Percentiles rank a stretch among this genome's conserved stretches.
phyloP scores from a whole-genome alignment of 2,113 vertebrate genomes.

The Hepsetus odoe region DNA sequence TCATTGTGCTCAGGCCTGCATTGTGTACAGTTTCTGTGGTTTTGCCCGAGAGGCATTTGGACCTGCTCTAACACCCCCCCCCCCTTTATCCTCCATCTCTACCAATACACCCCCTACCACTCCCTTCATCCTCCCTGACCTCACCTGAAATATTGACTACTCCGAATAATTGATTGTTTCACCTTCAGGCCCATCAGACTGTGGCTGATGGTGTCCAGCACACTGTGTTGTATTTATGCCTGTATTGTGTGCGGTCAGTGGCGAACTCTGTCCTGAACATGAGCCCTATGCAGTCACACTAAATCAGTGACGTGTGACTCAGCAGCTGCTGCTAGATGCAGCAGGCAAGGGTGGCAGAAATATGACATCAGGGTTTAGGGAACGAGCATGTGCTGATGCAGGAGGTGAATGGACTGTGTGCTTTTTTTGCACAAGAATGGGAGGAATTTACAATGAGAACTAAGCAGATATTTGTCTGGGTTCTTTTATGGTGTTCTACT shows the following conservation, averaged over 20 bases:
- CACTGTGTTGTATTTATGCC: conserved; percentile 38
- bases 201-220: conserved; percentile 58
- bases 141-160: conserved; percentile 73
- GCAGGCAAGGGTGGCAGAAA: conserved; percentile 25
- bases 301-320: conserved; percentile 39
- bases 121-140: conserved; percentile 49
- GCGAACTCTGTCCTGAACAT: neutral
- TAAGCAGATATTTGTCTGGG: neutral
- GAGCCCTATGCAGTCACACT: conserved; percentile 17
- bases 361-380: conserved; percentile 4
- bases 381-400: neutral
- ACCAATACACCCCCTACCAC: conserved; percentile 23
- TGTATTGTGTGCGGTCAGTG: neutral
- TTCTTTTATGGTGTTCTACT: no score
- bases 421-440: conserved; percentile 3
- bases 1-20: conserved; percentile 49
- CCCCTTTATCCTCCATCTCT: conserved; percentile 9
- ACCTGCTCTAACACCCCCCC: conserved; percentile 6
- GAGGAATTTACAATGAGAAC: neutral
- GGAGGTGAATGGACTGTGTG: neutral
- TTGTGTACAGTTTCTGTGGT: conserved; percentile 21
- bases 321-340: neutral
- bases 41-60: conserved; percentile 32
- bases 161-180: conserved; percentile 78
- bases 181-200: conserved; percentile 73